phyloP scores from a whole-genome alignment of 2,113 vertebrate genomes.

The Petrocephalus microphthalmus region DNA sequence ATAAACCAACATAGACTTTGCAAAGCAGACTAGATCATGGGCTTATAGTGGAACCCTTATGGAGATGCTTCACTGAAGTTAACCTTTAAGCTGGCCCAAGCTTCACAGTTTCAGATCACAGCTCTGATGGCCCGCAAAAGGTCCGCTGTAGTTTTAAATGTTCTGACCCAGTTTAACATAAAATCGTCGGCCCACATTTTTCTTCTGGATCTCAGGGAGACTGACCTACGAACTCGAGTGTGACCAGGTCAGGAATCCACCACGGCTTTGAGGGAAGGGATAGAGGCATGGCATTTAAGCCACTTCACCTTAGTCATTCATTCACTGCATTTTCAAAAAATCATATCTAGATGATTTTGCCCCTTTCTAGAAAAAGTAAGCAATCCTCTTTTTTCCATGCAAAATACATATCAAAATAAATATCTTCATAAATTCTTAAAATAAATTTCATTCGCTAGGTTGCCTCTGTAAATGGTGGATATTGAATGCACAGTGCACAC shows the following conservation, averaged over 20 bases:
- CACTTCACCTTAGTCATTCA: background rate
- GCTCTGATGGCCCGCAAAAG: background rate
- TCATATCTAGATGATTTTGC: background rate
- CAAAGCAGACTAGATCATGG: background rate
- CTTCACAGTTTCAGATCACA: background rate
- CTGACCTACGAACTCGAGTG: background rate
- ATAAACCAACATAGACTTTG: background rate
- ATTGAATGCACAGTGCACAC: background rate
- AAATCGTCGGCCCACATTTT: background rate
- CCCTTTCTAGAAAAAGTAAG: background rate
- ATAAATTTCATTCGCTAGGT: background rate
- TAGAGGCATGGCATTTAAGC: background rate
- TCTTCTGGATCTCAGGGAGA: background rate
- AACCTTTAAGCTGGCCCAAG: background rate
- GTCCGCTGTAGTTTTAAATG: background rate
- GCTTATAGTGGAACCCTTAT: background rate
- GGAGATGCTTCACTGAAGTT: background rate
- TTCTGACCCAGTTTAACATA: background rate
- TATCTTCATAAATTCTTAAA: background rate
- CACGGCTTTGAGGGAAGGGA: background rate
- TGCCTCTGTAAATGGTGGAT: background rate
- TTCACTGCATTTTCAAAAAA: background rate
- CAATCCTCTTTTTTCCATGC: background rate
- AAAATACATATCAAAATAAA: background rate
- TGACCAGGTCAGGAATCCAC: background rate